Evolutionary conservation across 2,113 vertebrate species (phyloP).

Genomic region (Semnornis frantzii): DNA sequence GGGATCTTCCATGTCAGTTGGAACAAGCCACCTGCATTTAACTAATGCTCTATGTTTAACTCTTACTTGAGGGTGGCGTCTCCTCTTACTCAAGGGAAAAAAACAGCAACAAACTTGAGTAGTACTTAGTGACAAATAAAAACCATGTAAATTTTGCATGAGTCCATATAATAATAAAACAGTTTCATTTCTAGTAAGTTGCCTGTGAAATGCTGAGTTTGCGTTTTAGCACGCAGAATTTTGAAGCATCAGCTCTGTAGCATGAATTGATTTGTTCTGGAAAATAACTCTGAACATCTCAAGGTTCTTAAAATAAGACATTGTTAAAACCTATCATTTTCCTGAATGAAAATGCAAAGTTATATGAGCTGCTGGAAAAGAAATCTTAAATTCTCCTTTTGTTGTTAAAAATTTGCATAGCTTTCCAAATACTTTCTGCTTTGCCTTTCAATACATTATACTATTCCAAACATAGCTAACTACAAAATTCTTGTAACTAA

Average conservation of each 20-base stretch:
- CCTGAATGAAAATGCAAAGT: neutral
- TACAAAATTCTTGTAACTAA: neutral
- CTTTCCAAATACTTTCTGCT: neutral
- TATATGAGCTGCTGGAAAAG: neutral
- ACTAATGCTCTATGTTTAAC: neutral
- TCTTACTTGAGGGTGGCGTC: neutral
- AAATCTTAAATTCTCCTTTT: neutral
- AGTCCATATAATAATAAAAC: neutral
- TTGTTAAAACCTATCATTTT: neutral
- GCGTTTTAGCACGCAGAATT: slow-evolving; percentile 11
- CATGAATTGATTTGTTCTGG: neutral
- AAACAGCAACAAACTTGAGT: neutral
- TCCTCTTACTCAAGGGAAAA: neutral
- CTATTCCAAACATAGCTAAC: neutral
- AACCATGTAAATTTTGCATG: neutral
- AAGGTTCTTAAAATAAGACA: neutral
- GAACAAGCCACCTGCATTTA: neutral
- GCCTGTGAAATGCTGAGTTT: slow-evolving; percentile 23
- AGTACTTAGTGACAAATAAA: slow-evolving; percentile 22
- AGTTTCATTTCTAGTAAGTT: slow-evolving; percentile 33
- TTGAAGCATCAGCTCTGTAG: slow-evolving; percentile 23
- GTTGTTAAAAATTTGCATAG: neutral
- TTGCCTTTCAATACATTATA: neutral
- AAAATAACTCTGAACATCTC: neutral
- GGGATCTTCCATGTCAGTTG: neutral